Percentiles rank a stretch among this genome's conserved stretches.
phyloP scores from a whole-genome alignment of 2,113 vertebrate genomes.

The Triplophysa siluroides region DNA sequence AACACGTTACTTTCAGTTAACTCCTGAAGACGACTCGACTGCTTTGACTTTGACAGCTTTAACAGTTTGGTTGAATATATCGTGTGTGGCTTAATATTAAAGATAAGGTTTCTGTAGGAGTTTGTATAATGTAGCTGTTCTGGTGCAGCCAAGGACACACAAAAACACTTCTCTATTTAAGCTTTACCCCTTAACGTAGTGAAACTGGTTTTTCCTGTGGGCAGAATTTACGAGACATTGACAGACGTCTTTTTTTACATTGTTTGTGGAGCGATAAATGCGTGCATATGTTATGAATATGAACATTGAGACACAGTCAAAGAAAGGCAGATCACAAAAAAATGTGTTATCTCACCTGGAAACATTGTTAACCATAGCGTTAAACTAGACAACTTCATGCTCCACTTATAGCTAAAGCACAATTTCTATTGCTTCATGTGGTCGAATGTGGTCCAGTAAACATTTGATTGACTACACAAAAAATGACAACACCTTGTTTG shows the following conservation, averaged over 20 bases:
- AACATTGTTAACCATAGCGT: background rate
- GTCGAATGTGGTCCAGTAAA: background rate
- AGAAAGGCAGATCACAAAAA: background rate
- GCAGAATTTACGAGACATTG: background rate
- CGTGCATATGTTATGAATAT: background rate
- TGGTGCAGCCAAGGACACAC: too few relatives aligned
- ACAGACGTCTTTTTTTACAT: background rate
- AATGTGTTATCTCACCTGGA: background rate
- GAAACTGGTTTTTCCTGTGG: slow-evolving; percentile 21
- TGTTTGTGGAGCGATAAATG: background rate
- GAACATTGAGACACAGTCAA: background rate
- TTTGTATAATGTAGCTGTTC: too few relatives aligned
- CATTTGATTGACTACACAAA: too few relatives aligned
- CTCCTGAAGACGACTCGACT: too few relatives aligned
- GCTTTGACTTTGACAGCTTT: background rate
- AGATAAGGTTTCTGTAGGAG: too few relatives aligned
- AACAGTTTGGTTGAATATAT: background rate
- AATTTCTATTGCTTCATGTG: background rate
- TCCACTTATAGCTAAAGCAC: background rate
- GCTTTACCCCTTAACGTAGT: background rate
- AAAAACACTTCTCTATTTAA: background rate
- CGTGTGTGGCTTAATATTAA: too few relatives aligned
- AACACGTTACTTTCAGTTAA: background rate
- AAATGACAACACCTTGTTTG: background rate
- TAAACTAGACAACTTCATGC: background rate